phyloP scores from a whole-genome alignment of 2,888 invertebrate genomes.

The Aphrophora alni region DNA sequence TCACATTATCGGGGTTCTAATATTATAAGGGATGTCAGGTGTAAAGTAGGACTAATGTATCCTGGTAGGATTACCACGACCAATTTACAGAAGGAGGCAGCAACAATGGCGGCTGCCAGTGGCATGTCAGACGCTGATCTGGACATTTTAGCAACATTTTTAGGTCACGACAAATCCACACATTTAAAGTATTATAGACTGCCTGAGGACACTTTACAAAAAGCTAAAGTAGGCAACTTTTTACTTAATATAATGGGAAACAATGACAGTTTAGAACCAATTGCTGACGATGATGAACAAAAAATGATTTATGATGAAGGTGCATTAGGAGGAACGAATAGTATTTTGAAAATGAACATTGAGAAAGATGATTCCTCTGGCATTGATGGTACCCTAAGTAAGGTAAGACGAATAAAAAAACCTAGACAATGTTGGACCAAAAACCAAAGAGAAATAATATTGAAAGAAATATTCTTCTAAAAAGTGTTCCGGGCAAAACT shows the following conservation, averaged over 20 bases:
- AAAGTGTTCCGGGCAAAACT: no score
- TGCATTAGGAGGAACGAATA: no score
- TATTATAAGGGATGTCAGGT: not conserved
- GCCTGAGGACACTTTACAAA: not conserved
- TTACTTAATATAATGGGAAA: not conserved
- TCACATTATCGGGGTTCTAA: not conserved
- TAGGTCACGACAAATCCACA: not conserved
- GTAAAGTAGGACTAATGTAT: not conserved
- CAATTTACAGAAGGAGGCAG: not conserved
- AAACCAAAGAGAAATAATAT: no score
- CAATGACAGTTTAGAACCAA: not conserved
- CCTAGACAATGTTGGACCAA: no score
- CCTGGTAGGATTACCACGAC: not conserved
- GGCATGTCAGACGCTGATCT: not conserved
- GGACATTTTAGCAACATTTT: not conserved
- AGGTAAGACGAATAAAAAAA: no score
- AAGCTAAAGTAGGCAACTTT: not conserved
- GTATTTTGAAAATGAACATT: no score
- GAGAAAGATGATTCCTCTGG: no score
- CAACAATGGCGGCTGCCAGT: conserved; percentile 3
- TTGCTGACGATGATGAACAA: no score
- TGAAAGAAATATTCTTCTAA: no score
- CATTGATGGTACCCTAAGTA: no score
- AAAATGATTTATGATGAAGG: no score
- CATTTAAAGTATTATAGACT: not conserved